phyloP scores from a whole-genome alignment of 1,140 invertebrate species.

The Bombus pascuorum region DNA sequence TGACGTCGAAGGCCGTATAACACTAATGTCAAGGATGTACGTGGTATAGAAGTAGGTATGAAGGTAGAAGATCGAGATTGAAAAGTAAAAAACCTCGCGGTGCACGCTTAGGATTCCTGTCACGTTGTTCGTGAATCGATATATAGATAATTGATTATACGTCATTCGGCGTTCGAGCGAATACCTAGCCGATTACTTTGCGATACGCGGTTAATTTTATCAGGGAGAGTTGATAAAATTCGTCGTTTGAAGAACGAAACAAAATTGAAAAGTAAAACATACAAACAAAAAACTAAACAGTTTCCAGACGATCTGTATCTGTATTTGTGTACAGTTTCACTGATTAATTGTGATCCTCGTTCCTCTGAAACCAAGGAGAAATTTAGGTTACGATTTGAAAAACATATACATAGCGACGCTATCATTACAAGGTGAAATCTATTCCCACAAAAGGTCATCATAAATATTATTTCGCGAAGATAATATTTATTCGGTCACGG shows the following conservation, averaged over 20 bases:
- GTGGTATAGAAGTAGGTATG: not conserved
- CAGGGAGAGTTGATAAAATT: too few species aligned
- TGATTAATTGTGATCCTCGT: not conserved
- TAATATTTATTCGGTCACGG: not conserved
- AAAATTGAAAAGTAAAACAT: not conserved
- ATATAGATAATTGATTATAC: conserved; percentile 28
- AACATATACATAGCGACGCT: not conserved
- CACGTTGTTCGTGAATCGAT: conserved; percentile 41
- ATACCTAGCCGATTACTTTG: conserved; percentile 35
- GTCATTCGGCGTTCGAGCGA: conserved; percentile 19
- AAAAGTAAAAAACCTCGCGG: conserved; percentile 18
- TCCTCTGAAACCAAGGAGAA: conserved; percentile 6
- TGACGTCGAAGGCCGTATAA: conserved; percentile 46
- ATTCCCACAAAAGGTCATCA: conserved; percentile 14
- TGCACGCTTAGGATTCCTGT: conserved; percentile 31
- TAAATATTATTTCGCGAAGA: not conserved
- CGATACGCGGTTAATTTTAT: not conserved
- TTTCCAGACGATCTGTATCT: not conserved
- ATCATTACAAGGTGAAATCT: conserved; percentile 9
- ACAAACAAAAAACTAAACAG: too few species aligned
- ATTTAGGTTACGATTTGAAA: conserved; percentile 50
- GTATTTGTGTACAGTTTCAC: too few species aligned
- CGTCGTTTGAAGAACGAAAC: not conserved
- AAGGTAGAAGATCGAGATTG: not conserved
- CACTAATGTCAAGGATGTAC: conserved; percentile 56